These are phyloP conservation scores for Enteromius paludinosus DNA, from an alignment of 2,797 vertebrate genomes.

Conservation along the genomic window DNA sequence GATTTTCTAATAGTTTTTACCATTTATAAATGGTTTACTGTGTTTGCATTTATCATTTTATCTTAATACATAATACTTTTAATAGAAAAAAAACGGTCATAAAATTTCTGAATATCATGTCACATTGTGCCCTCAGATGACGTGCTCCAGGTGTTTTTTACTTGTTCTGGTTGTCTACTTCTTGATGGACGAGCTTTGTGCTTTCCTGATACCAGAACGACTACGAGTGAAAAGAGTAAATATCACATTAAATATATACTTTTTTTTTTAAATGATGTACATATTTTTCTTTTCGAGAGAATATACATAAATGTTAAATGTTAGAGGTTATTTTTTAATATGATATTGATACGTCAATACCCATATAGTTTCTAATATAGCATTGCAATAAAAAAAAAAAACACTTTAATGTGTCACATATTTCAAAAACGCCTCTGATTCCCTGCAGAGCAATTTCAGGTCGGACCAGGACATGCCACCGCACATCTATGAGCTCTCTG, in stretches of 20 bases:
- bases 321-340: no score
- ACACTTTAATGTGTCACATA: background rate
- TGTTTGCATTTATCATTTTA: background rate
- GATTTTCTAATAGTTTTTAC: background rate
- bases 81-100: background rate
- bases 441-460: slow-evolving; percentile 67
- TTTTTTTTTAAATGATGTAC: no score
- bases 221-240: slow-evolving; percentile 70
- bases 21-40: background rate
- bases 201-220: slow-evolving; percentile 65
- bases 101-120: background rate
- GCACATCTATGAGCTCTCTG: slow-evolving; percentile 62
- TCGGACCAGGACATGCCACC: slow-evolving; percentile 67
- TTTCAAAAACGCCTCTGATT: background rate
- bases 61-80: background rate
- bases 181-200: slow-evolving; percentile 70
- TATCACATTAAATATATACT: background rate
- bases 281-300: background rate
- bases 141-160: slow-evolving; percentile 69
- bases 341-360: no score
- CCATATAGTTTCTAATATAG: background rate
- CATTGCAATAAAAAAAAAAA: background rate
- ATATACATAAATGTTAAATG: background rate
- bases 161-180: slow-evolving; percentile 70
- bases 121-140: slow-evolving; percentile 70